Percentiles rank a stretch among this genome's conserved stretches.
These are phyloP conservation scores for Paracanthobrama guichenoti DNA, from an alignment of 2,113 vertebrate genomes.

Conservation along the genomic window DNA sequence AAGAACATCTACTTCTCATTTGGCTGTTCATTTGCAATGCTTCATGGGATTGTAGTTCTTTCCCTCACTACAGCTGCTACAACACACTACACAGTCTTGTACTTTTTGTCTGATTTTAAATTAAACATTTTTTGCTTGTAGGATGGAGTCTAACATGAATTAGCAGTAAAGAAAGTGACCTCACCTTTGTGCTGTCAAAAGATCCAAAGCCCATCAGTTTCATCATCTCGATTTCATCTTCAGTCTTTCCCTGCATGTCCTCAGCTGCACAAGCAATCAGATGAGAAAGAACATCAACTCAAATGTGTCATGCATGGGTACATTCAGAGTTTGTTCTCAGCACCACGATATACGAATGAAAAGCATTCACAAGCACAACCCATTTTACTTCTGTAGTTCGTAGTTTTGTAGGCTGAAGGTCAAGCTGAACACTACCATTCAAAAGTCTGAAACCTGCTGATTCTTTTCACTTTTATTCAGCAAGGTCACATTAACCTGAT, in stretches of 20 bases:
- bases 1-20: no score
- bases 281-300: background rate
- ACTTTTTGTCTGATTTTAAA: no score
- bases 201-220: conserved; percentile 91
- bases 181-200: conserved; percentile 90
- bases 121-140: no score
- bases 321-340: background rate
- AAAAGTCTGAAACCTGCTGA: background rate
- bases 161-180: conserved; percentile 21
- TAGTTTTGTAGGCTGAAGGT: background rate
- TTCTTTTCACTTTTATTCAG: background rate
- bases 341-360: background rate
- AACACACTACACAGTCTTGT: no score
- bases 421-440: background rate
- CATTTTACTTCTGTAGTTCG: background rate
- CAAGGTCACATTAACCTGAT: background rate
- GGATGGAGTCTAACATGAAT: background rate
- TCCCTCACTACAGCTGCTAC: no score
- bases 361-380: background rate
- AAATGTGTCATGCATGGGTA: background rate
- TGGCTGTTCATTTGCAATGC: no score
- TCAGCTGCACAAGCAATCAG: conserved; percentile 77
- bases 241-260: conserved; percentile 92
- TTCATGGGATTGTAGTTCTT: no score
- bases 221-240: conserved; percentile 99